Evolutionary conservation across 2,888 invertebrate genomes (phyloP), one percentile per base, ranked within the genome.

Genomic region (Pharmacophagus antenor): DNA sequence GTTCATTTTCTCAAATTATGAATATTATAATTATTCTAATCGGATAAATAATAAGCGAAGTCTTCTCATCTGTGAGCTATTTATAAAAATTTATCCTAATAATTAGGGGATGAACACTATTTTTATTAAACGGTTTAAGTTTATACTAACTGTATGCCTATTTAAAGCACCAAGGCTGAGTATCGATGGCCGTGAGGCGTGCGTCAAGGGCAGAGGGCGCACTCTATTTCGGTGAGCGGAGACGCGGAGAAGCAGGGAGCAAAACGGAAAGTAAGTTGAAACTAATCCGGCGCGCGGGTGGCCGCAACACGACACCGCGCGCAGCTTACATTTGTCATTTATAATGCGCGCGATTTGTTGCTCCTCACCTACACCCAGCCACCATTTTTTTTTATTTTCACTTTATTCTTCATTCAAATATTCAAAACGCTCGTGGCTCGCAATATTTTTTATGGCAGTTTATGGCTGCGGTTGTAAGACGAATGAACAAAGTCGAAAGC

Each of bases 341-440:
- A 86, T 88, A 88, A 90, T 89, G 87, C 88, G 81, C 81, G 88
- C 89, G 88, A 90, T 90, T 90, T 90, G 89, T 89, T 88, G 88
- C 82, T 83, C 82, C 82, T 84, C 85, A 81, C 79, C 77, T 80
- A 68, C 65, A 68, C 68, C 70, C 71, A 75, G 73, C 71, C 73
- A 77, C 72, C 78, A 37, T 37, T 37, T 81, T 85, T n/a, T n/a
- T 87, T 88, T 88, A 86, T 85, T 79, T 73, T 79, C 78, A 74
- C 80, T 82, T n/a, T 83, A 85, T 87, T 83, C 81, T 84, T 86
- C 86, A 88, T 87, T 85, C 74, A 83, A 84, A 84, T 82, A 82
- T 84, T 83, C 79, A 80, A 79, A 77, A 72, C 69, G 70, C 68
- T 68, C 70, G 77, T 80, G 79, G 76, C 79, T 72, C 67, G 81